A percentile compares a stretch with the other conserved stretches of the same genome.
phyloP scores from a whole-genome alignment of 2,797 vertebrate genomes.

The Crypturellus tataupa region DNA sequence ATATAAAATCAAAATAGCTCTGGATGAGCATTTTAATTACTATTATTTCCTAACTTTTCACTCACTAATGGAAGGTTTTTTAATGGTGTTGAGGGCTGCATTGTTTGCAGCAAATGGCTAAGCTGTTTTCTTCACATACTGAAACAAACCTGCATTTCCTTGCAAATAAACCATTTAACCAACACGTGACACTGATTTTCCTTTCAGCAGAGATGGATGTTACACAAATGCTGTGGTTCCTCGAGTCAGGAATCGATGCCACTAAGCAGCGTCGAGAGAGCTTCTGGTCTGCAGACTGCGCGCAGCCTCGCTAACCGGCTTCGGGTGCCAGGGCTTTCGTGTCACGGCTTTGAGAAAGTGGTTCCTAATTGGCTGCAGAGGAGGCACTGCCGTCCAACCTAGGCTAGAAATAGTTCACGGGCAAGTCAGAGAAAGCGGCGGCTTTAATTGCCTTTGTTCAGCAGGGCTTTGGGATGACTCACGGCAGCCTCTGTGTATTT shows the following conservation, averaged over 20 bases:
- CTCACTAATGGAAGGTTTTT: background rate
- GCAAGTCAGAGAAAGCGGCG: conserved; percentile 16
- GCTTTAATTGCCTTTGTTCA: conserved; percentile 39
- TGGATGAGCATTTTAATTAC: background rate
- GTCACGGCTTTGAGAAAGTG: conserved; percentile 38
- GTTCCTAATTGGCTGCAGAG: conserved; percentile 64
- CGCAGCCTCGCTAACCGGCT: conserved; percentile 31
- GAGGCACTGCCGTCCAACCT: conserved; percentile 47
- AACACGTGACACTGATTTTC: background rate
- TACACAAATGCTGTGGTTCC: background rate
- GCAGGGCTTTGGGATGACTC: conserved; percentile 40
- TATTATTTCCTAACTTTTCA: background rate
- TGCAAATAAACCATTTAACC: background rate
- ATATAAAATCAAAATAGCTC: background rate
- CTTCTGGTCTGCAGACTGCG: conserved; percentile 49
- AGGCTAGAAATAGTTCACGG: conserved; percentile 32
- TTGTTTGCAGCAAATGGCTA: background rate
- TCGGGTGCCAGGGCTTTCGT: conserved; percentile 40
- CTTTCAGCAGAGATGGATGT: background rate
- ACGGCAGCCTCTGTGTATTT: conserved; percentile 31
- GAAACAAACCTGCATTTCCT: background rate
- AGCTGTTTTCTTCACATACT: no score
- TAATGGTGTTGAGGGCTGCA: background rate
- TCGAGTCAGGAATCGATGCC: background rate
- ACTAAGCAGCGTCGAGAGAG: background rate